Evolutionary conservation across 2,797 vertebrate species (phyloP), one percentile per base, ranked within the genome.

Genomic region (Phataginus tetradactyla): DNA sequence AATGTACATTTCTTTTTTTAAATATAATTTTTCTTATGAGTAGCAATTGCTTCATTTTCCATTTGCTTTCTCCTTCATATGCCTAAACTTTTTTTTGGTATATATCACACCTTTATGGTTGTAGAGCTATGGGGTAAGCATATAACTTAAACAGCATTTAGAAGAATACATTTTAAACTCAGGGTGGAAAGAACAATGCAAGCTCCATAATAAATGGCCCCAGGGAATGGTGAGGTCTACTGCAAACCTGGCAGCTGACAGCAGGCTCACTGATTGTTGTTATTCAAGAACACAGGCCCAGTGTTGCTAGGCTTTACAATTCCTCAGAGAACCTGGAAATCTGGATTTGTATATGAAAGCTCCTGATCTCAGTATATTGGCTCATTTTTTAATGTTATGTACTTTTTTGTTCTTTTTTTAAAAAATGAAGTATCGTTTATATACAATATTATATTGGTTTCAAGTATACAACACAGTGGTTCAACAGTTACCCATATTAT

Each of bases 1-100:
- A 42, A 92, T 27, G 14, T 57, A 53, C 53, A 79, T 55, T 71
- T 71, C 49, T 34, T 77, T 80, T 90, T 51, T 61, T 7, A 42
- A 84, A 92, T 69, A 53, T 69, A 42, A 7, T n/a, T 83, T 74
- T 45, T 23, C 20, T 7, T 77, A 23, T 77, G 21, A 17, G 45
- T 86, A 64, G 57, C 64, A 91, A 90, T 51, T 83, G 63, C 45
- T 80, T 87, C 18, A 66, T 86, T 89, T 93, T 94, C 51, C 39
- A 57, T 80, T 69, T 69, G 45, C 74, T 89, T 86, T 20, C 6
- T 84, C 18, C 9, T 45, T 45, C 12, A 11, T 45, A 45, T 45
- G 45, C 45, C 45, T 45, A 10, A 10, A 45, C 45, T 10, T 45
- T 45, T 45, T 45, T 45, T 45, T 45, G 42, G 1, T 68, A 7